Base-by-base conservation (phyloP, 2,888 invertebrate species). In the Chloromyia formosa region DNA sequence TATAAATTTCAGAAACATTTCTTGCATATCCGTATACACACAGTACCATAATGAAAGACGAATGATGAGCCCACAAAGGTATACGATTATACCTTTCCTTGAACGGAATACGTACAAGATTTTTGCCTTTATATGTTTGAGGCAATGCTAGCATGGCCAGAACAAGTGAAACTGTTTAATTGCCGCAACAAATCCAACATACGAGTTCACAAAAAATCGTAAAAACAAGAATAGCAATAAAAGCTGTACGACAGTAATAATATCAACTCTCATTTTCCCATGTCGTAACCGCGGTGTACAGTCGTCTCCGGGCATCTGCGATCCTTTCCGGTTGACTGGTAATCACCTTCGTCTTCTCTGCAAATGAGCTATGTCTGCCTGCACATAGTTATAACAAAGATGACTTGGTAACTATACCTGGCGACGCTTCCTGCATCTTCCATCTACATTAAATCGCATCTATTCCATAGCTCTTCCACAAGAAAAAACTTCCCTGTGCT, bases 371-470 rank as follows among this genome's bases (percentile, higher is more conserved):
- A n/a, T n/a, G n/a, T n/a, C n/a, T n/a, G n/a, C 22, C 1, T 60
- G 27, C n/a, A 60, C 22, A n/a, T 49, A 49, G 3, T 49, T 7
- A 49, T 10, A n/a, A 20, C 27, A 7, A 7, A 4, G 27, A 35
- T 35, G 27, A 35, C 27, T 35, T 35, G 27, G 3, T 2, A 35
- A 35, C 27, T 35, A 35, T 35, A 35, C 27, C 27, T 35, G 27
- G 27, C 27, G 27, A 35, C 27, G 27, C 66, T 16, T 66, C 49
- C 35, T 27, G 35, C 12, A 27, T 58, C 58, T 22, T 23, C 1
- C 20, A 61, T 10, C 61, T 64, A n/a, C n/a, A n/a, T n/a, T n/a
- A n/a, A 42, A 64, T 45, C 64, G 64, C 66, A 66, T 18, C 49
- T 14, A 5, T 40, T 40, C 62, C 40, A 62, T 20, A 56, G 56